Evolutionary conservation across 2,113 vertebrate species (phyloP).

Genomic region (Brachionichthys hirsutus): DNA sequence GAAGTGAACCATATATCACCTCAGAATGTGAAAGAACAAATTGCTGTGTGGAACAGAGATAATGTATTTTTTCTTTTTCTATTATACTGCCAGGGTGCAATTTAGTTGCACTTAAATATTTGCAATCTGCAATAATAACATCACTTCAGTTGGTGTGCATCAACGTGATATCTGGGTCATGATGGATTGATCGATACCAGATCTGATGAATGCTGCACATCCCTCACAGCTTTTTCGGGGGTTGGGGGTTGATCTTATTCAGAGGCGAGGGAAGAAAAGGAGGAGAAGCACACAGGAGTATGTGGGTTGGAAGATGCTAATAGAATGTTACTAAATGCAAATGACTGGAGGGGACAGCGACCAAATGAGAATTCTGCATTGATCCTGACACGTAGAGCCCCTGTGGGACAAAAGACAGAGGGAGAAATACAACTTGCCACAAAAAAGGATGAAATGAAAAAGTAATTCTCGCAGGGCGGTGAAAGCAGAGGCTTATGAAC

Average conservation of each 20-base stretch:
- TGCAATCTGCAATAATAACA: constrained; percentile 35
- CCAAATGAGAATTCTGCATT: constrained; percentile 57
- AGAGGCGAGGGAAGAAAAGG: constrained; percentile 8
- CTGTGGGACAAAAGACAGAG: constrained; percentile 54
- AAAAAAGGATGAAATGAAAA: constrained; percentile 68
- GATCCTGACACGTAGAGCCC: constrained; percentile 66
- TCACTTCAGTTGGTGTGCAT: constrained; percentile 11
- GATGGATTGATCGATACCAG: constrained; percentile 14
- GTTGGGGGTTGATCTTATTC: not conserved
- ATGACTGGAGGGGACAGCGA: constrained; percentile 50
- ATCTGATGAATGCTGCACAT: constrained; percentile 26
- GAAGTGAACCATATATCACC: not conserved
- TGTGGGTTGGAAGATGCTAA: constrained; percentile 54
- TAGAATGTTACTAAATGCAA: constrained; percentile 52
- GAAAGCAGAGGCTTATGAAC: constrained; percentile 66
- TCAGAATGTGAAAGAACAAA: constrained; percentile 14
- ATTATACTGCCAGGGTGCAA: constrained; percentile 34
- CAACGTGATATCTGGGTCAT: constrained; percentile 25
- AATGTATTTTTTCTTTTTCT: constrained; percentile 22
- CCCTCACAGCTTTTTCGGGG: not conserved
- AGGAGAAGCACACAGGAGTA: constrained; percentile 15
- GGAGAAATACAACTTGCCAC: constrained; percentile 56
- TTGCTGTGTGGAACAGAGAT: constrained; percentile 19
- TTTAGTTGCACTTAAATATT: constrained; percentile 39
- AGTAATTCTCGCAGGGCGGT: constrained; percentile 54